Conservation (phyloP, 2,797 vertebrate species). For the Poecile montanus region DNA sequence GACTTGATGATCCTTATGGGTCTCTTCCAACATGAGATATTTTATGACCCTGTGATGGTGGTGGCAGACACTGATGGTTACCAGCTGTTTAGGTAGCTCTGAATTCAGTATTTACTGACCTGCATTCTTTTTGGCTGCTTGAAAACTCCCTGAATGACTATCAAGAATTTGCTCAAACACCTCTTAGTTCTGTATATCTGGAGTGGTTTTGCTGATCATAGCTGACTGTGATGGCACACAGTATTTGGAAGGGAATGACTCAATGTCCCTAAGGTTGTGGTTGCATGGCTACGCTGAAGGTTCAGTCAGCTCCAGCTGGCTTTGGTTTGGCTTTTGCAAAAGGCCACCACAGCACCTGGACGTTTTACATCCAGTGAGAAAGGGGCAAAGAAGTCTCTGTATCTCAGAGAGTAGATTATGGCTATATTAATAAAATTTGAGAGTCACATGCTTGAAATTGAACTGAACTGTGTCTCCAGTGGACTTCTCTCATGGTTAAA, state of each 20-base stretch:
- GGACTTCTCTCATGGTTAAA: background rate
- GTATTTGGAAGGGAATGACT: background rate
- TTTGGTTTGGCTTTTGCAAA: background rate
- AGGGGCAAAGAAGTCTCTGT: background rate
- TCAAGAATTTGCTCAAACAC: background rate
- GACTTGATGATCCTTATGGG: background rate
- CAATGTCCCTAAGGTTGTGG: background rate
- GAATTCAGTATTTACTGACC: background rate
- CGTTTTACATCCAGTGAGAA: background rate
- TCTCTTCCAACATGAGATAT: background rate
- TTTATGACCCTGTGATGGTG: background rate
- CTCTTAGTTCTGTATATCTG: background rate
- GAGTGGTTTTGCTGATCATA: background rate
- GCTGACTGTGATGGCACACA: background rate
- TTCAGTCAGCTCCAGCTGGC: background rate
- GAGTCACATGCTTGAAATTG: background rate
- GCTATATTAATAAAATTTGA: background rate
- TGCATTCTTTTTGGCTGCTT: background rate
- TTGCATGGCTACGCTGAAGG: background rate
- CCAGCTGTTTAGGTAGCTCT: background rate
- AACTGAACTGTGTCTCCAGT: background rate
- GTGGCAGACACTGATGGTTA: background rate
- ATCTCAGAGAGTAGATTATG: background rate
- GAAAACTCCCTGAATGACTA: background rate
- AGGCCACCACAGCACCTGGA: background rate